Percentiles rank a stretch among this genome's conserved stretches.
Conservation (phyloP, 2,113 vertebrate genomes). For the Crotalus helleri region DNA sequence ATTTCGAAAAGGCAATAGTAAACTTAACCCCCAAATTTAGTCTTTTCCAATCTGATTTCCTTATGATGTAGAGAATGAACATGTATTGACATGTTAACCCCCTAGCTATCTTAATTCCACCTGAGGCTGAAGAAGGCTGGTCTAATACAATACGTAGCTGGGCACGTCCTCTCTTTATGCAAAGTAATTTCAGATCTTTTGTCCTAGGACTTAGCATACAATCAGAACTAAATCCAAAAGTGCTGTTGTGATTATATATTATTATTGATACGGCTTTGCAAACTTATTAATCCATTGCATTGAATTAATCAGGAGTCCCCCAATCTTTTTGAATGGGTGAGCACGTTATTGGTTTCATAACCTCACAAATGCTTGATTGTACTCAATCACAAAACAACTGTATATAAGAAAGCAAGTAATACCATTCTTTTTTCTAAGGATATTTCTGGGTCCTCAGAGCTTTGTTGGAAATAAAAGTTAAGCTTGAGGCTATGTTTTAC, state of each 20-base stretch:
- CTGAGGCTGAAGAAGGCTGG: not conserved
- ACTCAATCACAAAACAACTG: not conserved
- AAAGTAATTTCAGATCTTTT: not conserved
- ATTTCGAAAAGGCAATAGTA: not conserved
- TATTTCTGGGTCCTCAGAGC: not conserved
- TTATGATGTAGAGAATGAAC: not conserved
- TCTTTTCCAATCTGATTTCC: not conserved
- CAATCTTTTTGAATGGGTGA: not conserved
- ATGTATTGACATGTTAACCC: not conserved
- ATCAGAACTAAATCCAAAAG: not conserved
- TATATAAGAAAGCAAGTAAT: not conserved
- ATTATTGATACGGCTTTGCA: not conserved
- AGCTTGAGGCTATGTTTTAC: not conserved
- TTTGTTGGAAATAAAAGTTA: not conserved
- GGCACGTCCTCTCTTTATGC: not conserved
- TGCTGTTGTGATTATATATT: not conserved
- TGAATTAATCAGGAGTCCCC: not conserved
- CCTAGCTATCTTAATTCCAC: not conserved
- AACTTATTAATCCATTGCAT: not conserved
- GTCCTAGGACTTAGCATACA: not conserved
- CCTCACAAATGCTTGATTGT: not conserved
- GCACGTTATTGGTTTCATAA: not conserved
- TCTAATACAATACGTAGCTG: not conserved
- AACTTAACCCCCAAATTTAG: not conserved
- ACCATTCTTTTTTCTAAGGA: not conserved